Base-by-base conservation (phyloP, 2,888 invertebrate genomes). In the Chaitophorus viminalis region DNA sequence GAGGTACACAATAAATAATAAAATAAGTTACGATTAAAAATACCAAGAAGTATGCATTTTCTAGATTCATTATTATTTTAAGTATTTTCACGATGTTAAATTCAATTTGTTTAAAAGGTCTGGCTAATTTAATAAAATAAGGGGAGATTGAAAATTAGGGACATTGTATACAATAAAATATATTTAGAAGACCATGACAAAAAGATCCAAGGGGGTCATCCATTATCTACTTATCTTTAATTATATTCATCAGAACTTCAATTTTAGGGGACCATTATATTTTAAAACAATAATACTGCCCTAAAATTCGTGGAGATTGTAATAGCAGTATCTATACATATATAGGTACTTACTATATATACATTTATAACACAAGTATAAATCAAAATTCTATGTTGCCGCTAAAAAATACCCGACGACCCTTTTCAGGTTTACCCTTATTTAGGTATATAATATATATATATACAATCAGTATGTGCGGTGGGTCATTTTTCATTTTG, bases 401-500 rank as follows among this genome's bases (percentile, higher is more conserved):
- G 31, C 83, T 60, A 75, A 83, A 83, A 60, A 83, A 75, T 75
- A 76, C 6, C 65, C 76, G 46, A 65, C 76, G 46, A 65, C 84
- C 75, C 76, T 83, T 76, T 60, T 33, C 76, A 9, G 75, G 54
- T n/a, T 25, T 46, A 11, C 46, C 46, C 46, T 46, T n/a, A n/a
- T n/a, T 46, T 14, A 46, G 46, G 46, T 46, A 46, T 46, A 46
- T 46, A 46, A 11, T 46, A 46, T 14, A 46, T 52, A 54, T 72
- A 31, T 46, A 52, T 82, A 74, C 9, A 82, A 33, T 65, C 65
- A 46, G 84, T 14, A 72, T 74, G 46, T 14, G 11, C 54, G 60
- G 25, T 39, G 76, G 76, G 76, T 84, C 76, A 84, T 76, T 76
- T 84, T 65, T 84, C 75, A 84, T 84, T 84, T 84, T 84, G 84